A percentile compares a stretch with the other conserved stretches of the same genome.
Conservation (phyloP, 2,797 vertebrate genomes). For the Delichon dasypus region DNA sequence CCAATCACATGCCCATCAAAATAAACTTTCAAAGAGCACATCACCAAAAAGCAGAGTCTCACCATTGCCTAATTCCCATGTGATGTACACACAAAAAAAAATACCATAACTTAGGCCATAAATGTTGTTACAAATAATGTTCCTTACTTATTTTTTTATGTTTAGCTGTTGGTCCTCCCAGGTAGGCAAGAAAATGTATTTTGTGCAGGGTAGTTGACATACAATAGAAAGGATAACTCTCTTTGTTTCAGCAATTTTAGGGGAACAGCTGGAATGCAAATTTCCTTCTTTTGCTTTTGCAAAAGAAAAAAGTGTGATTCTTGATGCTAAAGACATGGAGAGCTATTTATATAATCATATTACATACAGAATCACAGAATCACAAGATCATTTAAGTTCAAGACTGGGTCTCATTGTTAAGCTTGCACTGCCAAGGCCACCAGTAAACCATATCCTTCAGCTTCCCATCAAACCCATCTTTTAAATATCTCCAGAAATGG, state of each 20-base stretch:
- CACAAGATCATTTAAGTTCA: neutral
- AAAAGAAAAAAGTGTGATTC: neutral
- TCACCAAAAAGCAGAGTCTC: neutral
- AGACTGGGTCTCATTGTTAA: neutral
- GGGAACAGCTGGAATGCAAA: neutral
- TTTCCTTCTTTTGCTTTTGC: neutral
- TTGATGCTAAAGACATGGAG: neutral
- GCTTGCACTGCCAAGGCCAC: neutral
- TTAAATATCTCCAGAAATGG: neutral
- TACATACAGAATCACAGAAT: neutral
- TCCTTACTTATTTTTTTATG: neutral
- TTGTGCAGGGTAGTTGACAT: neutral
- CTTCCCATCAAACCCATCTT: neutral
- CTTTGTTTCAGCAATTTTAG: neutral
- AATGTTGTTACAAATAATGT: neutral
- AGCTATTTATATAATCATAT: constrained; percentile 22
- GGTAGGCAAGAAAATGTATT: neutral
- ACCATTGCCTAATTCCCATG: neutral
- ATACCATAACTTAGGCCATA: neutral
- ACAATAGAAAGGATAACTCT: neutral
- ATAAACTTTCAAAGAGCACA: neutral
- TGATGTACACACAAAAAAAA: neutral
- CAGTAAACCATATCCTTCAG: neutral
- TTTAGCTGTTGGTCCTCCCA: neutral
- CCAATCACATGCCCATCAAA: neutral